These are phyloP conservation scores for Cassiopea andromeda DNA, from an alignment of 30 jellyfish, hydroid and myxozoan genomes.

Conservation along the genomic window DNA sequence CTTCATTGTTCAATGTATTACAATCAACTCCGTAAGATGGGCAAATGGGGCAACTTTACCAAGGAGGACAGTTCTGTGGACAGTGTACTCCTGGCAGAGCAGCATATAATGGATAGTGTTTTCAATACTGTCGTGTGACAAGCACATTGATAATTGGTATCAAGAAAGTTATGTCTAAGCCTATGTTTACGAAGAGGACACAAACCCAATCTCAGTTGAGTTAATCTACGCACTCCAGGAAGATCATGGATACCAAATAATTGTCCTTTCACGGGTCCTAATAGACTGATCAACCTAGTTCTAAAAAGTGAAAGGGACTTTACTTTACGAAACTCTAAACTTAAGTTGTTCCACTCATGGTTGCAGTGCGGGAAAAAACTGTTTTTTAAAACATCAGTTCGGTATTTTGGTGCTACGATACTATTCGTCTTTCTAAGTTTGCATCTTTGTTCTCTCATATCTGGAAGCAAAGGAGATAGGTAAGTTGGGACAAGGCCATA, in stretches of 20 bases:
- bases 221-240: conserved; percentile 26
- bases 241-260: conserved; percentile 11
- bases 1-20: conserved; percentile 24
- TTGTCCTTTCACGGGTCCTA: conserved; percentile 16
- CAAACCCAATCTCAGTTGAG: conserved; percentile 37
- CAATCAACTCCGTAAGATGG: conserved; percentile 29
- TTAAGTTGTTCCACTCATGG: conserved; percentile 18
- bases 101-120: background rate
- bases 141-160: conserved; percentile 19
- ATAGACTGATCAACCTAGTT: conserved; percentile 17
- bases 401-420: background rate
- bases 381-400: background rate
- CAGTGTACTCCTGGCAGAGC: background rate
- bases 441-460: background rate
- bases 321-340: conserved; percentile 14
- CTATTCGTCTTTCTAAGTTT: background rate
- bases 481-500: background rate
- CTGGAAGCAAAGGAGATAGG: background rate
- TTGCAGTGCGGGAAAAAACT: conserved; percentile 19
- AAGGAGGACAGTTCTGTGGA: conserved; percentile 38
- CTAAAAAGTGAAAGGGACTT: conserved; percentile 24
- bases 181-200: conserved; percentile 27
- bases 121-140: conserved; percentile 8
- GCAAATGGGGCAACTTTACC: conserved; percentile 36
- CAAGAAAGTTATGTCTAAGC: conserved; percentile 19